Percentiles rank a stretch among this genome's conserved stretches.
Conservation (phyloP, 2,888 invertebrate genomes). For the Hyppa rectilinea region DNA sequence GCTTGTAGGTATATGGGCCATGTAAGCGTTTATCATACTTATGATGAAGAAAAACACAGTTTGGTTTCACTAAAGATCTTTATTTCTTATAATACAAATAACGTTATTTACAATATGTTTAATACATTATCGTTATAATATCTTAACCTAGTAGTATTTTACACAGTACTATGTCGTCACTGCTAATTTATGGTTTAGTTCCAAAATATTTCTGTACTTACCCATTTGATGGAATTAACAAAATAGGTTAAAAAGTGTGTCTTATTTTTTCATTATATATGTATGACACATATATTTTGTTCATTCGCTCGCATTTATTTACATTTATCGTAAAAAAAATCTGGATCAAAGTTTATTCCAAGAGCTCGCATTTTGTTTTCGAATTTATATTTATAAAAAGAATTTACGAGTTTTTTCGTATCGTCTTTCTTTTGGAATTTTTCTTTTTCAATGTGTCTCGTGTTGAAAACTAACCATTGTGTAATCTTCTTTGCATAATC, state of each 20-base stretch:
- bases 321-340: not conserved
- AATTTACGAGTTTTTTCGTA: not conserved
- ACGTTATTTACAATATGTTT: slow-evolving; percentile 88
- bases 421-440: not conserved
- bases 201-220: slow-evolving; percentile 35
- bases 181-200: slow-evolving; percentile 54
- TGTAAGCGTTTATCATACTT: no score
- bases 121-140: slow-evolving; percentile 74
- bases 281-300: slow-evolving; percentile 17
- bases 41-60: slow-evolving; percentile 36
- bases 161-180: slow-evolving; percentile 63
- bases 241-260: not conserved
- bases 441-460: not conserved
- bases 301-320: not conserved
- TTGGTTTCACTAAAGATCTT: slow-evolving; percentile 88
- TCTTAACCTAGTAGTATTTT: slow-evolving; percentile 70
- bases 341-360: not conserved
- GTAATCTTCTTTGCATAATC: not conserved
- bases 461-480: not conserved
- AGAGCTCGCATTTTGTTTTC: not conserved
- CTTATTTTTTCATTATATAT: slow-evolving; percentile 4
- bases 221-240: slow-evolving; percentile 13
- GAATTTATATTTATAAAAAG: not conserved
- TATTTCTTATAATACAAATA: slow-evolving; percentile 89
- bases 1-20: not conserved